Evolutionary conservation across 1,140 invertebrate species (phyloP).

Genomic region (Plutomurus gul): DNA sequence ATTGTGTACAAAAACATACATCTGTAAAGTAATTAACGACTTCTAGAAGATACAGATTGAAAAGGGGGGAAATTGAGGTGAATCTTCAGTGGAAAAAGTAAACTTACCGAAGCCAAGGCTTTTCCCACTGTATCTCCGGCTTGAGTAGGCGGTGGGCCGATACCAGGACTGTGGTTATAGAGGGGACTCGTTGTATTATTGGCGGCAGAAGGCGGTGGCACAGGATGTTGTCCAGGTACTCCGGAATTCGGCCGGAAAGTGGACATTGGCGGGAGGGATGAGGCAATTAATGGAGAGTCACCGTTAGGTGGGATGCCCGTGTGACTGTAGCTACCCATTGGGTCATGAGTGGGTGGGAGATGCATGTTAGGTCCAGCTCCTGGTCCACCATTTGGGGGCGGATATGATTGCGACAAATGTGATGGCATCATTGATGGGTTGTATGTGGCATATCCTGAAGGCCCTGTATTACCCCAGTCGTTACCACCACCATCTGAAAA

Average conservation of each 20-base stretch:
- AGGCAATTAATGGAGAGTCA: constrained; percentile 66
- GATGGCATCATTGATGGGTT: constrained; percentile 58
- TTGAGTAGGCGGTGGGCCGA: constrained; percentile 60
- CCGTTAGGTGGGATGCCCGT: constrained; percentile 62
- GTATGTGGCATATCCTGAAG: constrained; percentile 55
- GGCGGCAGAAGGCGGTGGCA: constrained; percentile 60
- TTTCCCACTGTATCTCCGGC: constrained; percentile 77
- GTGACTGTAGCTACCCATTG: constrained; percentile 52
- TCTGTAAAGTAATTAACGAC: too few relatives aligned
- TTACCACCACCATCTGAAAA: constrained; percentile 61
- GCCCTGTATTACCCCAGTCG: constrained; percentile 57
- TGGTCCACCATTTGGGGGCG: constrained; percentile 45
- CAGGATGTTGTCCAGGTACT: constrained; percentile 61
- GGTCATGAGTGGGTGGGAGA: constrained; percentile 58
- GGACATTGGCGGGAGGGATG: constrained; percentile 89
- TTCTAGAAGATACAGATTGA: too few relatives aligned
- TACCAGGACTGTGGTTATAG: constrained; percentile 57
- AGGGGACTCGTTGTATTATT: constrained; percentile 62
- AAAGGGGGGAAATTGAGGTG: not conserved
- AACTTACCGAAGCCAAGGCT: constrained; percentile 74
- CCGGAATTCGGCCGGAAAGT: constrained; percentile 73
- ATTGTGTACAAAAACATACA: too few relatives aligned
- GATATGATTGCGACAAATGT: constrained; percentile 54
- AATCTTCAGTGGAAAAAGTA: not conserved
- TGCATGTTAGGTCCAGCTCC: constrained; percentile 55